Evolutionary conservation across 2,113 vertebrate genomes (phyloP), one percentile per base, ranked within the genome.

Genomic region (Murina feae): DNA sequence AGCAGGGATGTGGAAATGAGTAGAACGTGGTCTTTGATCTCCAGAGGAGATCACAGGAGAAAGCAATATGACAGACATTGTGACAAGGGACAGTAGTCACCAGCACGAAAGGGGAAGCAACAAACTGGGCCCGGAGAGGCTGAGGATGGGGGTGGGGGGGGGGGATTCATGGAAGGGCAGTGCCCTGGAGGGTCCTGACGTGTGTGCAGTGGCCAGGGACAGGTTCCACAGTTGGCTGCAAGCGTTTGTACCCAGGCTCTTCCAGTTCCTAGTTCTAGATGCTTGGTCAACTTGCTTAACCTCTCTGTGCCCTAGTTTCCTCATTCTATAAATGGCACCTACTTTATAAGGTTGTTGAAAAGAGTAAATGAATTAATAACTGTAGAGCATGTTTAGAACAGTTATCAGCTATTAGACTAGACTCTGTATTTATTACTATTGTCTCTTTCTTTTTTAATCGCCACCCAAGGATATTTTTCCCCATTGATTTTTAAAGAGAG

Each of bases 161-260:
- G 60, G 11, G 32, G 1, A 37, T 35, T 39, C 3, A 2, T 5
- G 49, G 30, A 18, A 86, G 6, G 30, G 8, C 51, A 49, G 23
- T n/a, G 53, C 39, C 75, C 7, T 0, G 0, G 0, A 42, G 51
- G 17, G 18, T 20, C 78, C 12, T 8, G 17, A 78, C 47, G 68
- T 9, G 0, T 1, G 7, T 14, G 16, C 0, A 14, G 21, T 0
- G 0, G 39, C 32, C 37, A 18, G 66, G 35, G 1, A 0, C 23
- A 23, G 39, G 7, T 35, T 39, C 75, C 5, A 35, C 25, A 17
- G 76, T 1, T 53, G 28, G 44, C 7, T 28, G 13, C 8, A 0
- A 21, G 28, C 1, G 2, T 83, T 17, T n/a, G 63, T 28, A 58
- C 63, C 68, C 37, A 89, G 25, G 6, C 5, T 53, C 37, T 53